A percentile compares a stretch with the other conserved stretches of the same genome.
phyloP scores from a whole-genome alignment of 2,113 vertebrate species.

The Otis tarda region DNA sequence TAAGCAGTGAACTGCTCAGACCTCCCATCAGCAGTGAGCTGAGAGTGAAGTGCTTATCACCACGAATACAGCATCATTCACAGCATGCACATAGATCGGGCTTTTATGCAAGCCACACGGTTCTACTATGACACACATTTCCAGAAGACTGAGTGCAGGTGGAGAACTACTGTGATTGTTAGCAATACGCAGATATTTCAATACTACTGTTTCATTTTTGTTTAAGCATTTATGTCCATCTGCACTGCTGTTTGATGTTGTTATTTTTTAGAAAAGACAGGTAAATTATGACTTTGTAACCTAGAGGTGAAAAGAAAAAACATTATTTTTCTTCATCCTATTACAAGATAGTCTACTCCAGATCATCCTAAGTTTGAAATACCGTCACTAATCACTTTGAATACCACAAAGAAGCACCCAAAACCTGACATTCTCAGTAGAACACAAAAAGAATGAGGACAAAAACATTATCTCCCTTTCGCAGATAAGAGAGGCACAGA shows the following conservation, averaged over 20 bases:
- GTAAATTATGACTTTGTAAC: neutral
- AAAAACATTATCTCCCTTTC: constrained; percentile 21
- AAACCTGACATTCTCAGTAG: neutral
- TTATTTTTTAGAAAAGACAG: neutral
- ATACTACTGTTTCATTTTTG: neutral
- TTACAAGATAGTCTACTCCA: neutral
- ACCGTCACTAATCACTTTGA: neutral
- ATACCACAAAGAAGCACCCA: neutral
- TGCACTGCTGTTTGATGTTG: neutral
- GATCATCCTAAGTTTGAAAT: neutral
- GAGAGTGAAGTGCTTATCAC: neutral
- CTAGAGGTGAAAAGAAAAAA: neutral
- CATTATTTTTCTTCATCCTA: neutral
- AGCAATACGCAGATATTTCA: neutral
- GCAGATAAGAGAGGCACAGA: neutral
- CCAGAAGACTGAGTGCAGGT: neutral
- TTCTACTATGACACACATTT: neutral
- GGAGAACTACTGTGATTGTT: neutral
- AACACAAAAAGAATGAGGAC: neutral
- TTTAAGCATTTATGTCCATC: constrained; percentile 22
- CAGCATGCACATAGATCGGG: neutral
- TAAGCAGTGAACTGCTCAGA: neutral
- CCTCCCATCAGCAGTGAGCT: neutral
- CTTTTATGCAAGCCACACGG: neutral
- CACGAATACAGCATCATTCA: neutral